Percentiles rank a stretch among this genome's conserved stretches.
phyloP scores from a whole-genome alignment of 1,140 invertebrate species.

The Caerostris extrusa region DNA sequence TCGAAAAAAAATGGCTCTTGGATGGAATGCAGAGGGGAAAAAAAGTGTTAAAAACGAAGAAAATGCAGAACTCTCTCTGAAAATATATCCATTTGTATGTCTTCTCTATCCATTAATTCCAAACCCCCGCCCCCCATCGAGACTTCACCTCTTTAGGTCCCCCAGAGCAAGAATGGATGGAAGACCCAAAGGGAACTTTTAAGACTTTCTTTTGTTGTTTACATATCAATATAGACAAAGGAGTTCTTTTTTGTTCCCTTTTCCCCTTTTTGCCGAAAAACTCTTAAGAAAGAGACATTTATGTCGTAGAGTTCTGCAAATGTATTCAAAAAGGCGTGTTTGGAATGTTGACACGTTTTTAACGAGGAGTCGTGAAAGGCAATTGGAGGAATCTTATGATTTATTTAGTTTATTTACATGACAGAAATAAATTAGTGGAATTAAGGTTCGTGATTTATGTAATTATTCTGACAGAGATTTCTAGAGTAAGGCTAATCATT shows the following conservation, averaged over 20 bases:
- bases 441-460: too few relatives aligned
- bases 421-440: not conserved
- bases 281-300: constrained; percentile 20
- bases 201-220: constrained; percentile 41
- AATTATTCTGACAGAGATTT: not conserved
- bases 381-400: not conserved
- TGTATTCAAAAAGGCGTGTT: constrained; percentile 15
- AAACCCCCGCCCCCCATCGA: constrained; percentile 22
- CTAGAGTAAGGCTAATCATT: too few relatives aligned
- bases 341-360: not conserved
- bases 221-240: constrained; percentile 59
- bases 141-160: constrained; percentile 41
- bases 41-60: constrained; percentile 60
- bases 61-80: constrained; percentile 32
- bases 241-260: not conserved
- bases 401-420: too few relatives aligned
- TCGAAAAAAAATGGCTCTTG: not conserved
- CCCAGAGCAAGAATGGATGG: not conserved
- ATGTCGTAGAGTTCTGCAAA: not conserved
- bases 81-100: constrained; percentile 75
- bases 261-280: not conserved
- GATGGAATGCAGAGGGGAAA: not conserved
- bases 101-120: constrained; percentile 64
- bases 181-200: not conserved
- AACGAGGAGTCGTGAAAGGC: not conserved